Conservation (phyloP, 2,888 invertebrate genomes). For the Spilosoma lubricipeda region DNA sequence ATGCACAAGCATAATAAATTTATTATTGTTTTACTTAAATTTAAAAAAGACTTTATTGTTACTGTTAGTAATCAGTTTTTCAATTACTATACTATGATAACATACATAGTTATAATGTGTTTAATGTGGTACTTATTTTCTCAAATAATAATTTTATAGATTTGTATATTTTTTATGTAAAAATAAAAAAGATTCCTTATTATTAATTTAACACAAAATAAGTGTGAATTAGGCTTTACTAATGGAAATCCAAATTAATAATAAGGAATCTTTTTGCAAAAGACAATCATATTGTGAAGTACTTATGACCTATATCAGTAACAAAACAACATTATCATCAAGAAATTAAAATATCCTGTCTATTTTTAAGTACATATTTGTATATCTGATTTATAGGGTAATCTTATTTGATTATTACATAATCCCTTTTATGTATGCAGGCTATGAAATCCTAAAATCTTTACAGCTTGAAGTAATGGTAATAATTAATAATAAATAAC, state of each 20-base stretch:
- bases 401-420: not conserved
- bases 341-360: constrained; percentile 28
- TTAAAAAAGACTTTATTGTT: constrained; percentile 8
- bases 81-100: not conserved
- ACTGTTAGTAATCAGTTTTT: constrained; percentile 9
- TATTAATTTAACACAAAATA: too few species aligned
- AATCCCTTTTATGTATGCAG: not conserved
- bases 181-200: too few species aligned
- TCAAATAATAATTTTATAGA: constrained; percentile 1
- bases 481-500: not conserved
- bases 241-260: too few species aligned
- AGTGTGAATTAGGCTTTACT: too few species aligned
- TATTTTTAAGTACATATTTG: constrained; percentile 27
- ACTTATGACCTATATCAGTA: not conserved
- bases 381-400: constrained; percentile 5
- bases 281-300: not conserved
- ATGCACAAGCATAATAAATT: not conserved
- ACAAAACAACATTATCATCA: not conserved
- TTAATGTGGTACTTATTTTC: constrained; percentile 20
- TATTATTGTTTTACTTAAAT: constrained; percentile 12
- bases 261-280: not conserved
- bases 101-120: constrained; percentile 16
- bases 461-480: not conserved
- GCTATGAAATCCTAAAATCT: not conserved
- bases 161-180: constrained; percentile 6